Base-by-base conservation (phyloP, 1,140 invertebrate species). In the Physella acuta region DNA sequence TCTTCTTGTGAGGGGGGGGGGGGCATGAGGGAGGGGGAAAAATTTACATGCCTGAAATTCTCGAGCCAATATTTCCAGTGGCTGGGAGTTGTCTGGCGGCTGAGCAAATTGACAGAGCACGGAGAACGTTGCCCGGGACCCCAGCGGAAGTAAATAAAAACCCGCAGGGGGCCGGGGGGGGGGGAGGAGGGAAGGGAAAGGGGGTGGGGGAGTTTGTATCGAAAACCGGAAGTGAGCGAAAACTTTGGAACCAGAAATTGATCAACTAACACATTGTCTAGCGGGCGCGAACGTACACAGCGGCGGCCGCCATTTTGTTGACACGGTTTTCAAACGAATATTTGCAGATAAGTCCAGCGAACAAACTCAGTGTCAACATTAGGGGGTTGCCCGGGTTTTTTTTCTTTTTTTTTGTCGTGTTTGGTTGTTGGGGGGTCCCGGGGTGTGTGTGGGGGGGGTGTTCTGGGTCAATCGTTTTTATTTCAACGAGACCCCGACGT, bases 191-290 rank as follows among this genome's bases (percentile, higher is more conserved):
- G 24, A 8, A 30, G 5, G 53, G 28, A 30, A 24, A 55, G 28
- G 28, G 53, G 28, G 28, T 8, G 53, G 53, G 53, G 39, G 39
- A 44, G 39, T 44, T 11, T n/a, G n/a, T n/a, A 20, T 44, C 31
- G 26, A 11, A 17, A 63, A 24, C 37, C 28, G 37, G 37, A 63
- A 63, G 37, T 17, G 37, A 51, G 39, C 16, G 61, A 63, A 63
- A 44, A n/a, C n/a, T 39, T 63, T 5, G 26, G 8, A 63, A 44
- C n/a, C 26, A 51, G 61, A 63, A 51, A 44, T 49, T 63, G 61
- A 63, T 63, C 61, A 63, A 63, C 37, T 63, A 30, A 63, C 37
- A 16, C 61, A 63, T 63, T 63, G 61, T 63, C 37, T 63, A 63
- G 37, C n/a, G 44, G 61, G 37, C 37, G 37, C 61, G 26, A 49